Percentiles rank a stretch among this genome's conserved stretches.
These are phyloP conservation scores for Dyspetes luteomarginatus DNA, from an alignment of 2,888 invertebrate species.

Conservation along the genomic window DNA sequence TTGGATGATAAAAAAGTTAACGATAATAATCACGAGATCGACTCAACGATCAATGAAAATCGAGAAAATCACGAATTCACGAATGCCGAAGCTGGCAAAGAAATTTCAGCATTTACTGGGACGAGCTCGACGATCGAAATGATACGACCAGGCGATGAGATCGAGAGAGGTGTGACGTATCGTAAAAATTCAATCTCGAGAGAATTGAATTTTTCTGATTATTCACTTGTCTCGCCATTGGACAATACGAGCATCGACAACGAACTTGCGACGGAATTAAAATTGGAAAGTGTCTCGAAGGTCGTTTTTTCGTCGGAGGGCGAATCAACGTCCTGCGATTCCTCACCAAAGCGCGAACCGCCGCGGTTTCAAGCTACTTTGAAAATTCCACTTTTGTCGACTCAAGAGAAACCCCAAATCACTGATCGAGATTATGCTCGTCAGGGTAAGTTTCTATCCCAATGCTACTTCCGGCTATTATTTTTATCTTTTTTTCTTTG, in stretches of 20 bases:
- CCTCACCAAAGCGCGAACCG: constrained; percentile 39
- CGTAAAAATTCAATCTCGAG: constrained; percentile 27
- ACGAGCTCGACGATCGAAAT: not conserved
- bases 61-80: not conserved
- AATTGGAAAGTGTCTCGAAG: constrained; percentile 10
- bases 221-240: constrained; percentile 34
- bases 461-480: not conserved
- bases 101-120: not conserved
- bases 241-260: not conserved
- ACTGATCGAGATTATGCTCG: constrained; percentile 14
- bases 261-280: not conserved
- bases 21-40: not conserved
- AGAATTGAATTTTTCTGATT: constrained; percentile 42
- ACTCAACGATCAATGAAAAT: not conserved
- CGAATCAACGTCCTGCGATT: constrained; percentile 50
- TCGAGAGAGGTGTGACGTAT: constrained; percentile 51
- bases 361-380: not conserved
- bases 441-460: constrained; percentile 41
- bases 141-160: constrained; percentile 13
- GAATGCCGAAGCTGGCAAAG: not conserved
- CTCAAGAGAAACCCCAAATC: constrained; percentile 15
- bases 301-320: constrained; percentile 20
- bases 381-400: constrained; percentile 28
- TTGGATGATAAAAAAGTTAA: not conserved
- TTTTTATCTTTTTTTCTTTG: not conserved